These are phyloP conservation scores for Phyllotis vaccarum DNA, from an alignment of 2,797 vertebrate species.

Conservation along the genomic window DNA sequence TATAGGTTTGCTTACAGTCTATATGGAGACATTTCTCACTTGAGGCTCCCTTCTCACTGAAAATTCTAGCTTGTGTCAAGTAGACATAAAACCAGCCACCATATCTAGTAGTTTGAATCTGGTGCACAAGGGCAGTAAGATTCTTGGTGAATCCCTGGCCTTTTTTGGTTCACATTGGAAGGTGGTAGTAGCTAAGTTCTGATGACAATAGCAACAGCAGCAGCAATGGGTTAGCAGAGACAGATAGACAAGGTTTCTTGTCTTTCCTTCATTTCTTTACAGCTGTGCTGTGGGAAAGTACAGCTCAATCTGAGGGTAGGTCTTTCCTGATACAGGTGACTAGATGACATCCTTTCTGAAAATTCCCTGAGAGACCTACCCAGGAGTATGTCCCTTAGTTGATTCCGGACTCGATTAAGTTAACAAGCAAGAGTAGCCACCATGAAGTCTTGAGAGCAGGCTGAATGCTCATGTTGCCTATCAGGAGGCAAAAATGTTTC, in stretches of 20 bases:
- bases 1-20: too few species aligned
- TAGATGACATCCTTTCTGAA: neutral
- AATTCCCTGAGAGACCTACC: neutral
- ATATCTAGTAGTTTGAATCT: neutral
- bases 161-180: neutral
- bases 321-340: neutral
- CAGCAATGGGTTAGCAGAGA: neutral
- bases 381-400: neutral
- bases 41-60: too few species aligned
- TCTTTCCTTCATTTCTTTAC: neutral
- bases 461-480: neutral
- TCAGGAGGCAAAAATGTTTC: neutral
- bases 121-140: neutral
- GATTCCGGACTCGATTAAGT: neutral
- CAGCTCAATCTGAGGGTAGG: neutral
- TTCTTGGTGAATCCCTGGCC: neutral
- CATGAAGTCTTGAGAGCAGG: neutral
- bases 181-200: too few species aligned
- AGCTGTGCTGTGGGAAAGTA: neutral
- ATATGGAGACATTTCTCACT: too few species aligned
- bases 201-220: too few species aligned
- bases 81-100: neutral
- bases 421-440: neutral
- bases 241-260: neutral
- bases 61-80: too few species aligned